Percentiles rank a stretch among this genome's conserved stretches.
Evolutionary conservation across 2,888 invertebrate species (phyloP).

Genomic region (Eremobia ochroleuca): DNA sequence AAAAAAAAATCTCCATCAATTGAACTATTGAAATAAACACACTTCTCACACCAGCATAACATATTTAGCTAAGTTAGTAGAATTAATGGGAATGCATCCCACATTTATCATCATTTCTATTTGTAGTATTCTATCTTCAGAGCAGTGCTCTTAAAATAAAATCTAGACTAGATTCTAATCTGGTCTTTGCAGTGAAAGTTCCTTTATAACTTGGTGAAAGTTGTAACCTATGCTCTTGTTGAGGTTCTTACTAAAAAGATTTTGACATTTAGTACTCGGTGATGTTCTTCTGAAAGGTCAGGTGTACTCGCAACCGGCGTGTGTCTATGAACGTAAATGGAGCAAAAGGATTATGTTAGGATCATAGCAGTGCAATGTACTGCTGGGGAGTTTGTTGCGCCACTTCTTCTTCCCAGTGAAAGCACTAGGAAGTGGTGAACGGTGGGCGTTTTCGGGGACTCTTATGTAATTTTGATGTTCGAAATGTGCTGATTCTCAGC

Average conservation of each 20-base stretch:
- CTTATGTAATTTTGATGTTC: too few species aligned
- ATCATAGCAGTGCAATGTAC: background rate
- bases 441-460: too few species aligned
- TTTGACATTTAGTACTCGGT: conserved; percentile 20
- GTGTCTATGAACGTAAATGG: background rate
- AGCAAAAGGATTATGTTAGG: background rate
- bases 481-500: too few species aligned
- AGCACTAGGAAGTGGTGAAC: too few species aligned
- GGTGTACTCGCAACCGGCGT: background rate
- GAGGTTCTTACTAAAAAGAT: conserved; percentile 10
- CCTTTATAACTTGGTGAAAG: conserved; percentile 51
- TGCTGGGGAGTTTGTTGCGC: too few species aligned
- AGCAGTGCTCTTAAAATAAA: conserved; percentile 43
- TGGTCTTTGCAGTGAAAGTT: conserved; percentile 48
- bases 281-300: background rate
- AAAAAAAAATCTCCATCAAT: too few species aligned
- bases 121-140: conserved; percentile 25
- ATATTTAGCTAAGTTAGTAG: background rate
- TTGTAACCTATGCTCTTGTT: conserved; percentile 27
- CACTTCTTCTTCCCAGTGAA: too few species aligned
- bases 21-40: background rate
- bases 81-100: conserved; percentile 9
- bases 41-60: background rate
- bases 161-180: conserved; percentile 48
- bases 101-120: conserved; percentile 22